Evolutionary conservation across 92 coral and sea anemone species (phyloP).

Genomic region (Metridium senile): DNA sequence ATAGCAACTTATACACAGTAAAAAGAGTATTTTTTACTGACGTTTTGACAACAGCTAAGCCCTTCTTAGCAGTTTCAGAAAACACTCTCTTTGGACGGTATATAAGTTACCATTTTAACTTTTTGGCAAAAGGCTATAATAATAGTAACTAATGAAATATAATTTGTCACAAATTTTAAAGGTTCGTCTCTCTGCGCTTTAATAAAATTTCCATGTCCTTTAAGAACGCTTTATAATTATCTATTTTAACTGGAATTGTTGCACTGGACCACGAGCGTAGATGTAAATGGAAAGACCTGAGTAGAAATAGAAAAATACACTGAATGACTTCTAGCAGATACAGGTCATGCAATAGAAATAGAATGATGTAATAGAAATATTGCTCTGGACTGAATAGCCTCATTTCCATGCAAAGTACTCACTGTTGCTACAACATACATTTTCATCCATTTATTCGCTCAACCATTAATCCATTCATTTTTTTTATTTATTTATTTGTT

Average conservation of each 20-base stretch:
- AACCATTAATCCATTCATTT: not conserved
- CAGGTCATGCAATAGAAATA: not conserved
- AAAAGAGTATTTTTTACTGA: too few species aligned
- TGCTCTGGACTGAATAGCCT: too few species aligned
- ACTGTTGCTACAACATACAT: too few species aligned
- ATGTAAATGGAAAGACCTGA: slow-evolving; percentile 44
- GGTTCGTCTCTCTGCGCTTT: not conserved
- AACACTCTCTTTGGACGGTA: too few species aligned
- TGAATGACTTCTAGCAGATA: not conserved
- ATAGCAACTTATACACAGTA: not conserved
- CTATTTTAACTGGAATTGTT: not conserved
- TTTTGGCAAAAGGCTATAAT: too few species aligned
- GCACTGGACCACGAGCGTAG: slow-evolving; percentile 28
- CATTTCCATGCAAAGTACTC: too few species aligned
- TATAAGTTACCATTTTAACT: too few species aligned
- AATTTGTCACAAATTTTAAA: too few species aligned
- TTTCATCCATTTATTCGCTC: not conserved
- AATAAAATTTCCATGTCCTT: slow-evolving; percentile 1
- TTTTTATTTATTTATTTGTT: not conserved
- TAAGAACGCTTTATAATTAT: slow-evolving; percentile 5
- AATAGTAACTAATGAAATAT: too few species aligned
- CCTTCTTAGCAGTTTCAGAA: too few species aligned
- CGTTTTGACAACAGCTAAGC: too few species aligned
- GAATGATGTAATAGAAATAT: too few species aligned
- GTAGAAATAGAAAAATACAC: slow-evolving; percentile 7